These are phyloP conservation scores for Papilio helenus DNA, from an alignment of 1,140 invertebrate species.

Conservation along the genomic window DNA sequence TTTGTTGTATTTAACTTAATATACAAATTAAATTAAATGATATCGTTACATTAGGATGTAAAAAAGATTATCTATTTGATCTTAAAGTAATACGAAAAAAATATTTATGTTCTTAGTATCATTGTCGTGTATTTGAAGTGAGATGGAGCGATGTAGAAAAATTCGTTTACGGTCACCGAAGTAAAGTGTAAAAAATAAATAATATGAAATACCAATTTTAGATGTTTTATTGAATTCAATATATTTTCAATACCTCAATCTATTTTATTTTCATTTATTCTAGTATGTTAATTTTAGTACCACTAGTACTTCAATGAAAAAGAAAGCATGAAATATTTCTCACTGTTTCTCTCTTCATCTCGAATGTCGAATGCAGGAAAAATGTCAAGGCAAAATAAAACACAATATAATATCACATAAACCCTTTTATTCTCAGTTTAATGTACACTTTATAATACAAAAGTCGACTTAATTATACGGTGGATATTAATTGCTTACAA, in stretches of 20 bases:
- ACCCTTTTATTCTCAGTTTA: constrained; percentile 76
- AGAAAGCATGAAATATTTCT: too few species aligned
- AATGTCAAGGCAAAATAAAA: constrained; percentile 54
- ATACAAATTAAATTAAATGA: constrained; percentile 80
- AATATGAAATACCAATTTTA: constrained; percentile 75
- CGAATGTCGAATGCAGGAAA: background rate
- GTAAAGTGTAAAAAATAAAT: constrained; percentile 81
- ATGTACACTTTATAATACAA: constrained; percentile 71
- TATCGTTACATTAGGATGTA: constrained; percentile 82
- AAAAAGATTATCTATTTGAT: constrained; percentile 83
- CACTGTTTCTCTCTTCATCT: too few species aligned
- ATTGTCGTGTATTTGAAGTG: constrained; percentile 81
- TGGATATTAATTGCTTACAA: constrained; percentile 67
- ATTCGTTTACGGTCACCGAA: constrained; percentile 81
- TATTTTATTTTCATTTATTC: too few species aligned
- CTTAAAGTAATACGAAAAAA: constrained; percentile 80
- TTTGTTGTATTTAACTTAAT: constrained; percentile 81
- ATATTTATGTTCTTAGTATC: constrained; percentile 82
- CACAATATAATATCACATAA: constrained; percentile 71
- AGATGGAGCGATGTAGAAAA: constrained; percentile 80
- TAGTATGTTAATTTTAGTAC: too few species aligned
- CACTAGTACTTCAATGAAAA: too few species aligned
- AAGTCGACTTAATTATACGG: constrained; percentile 69
- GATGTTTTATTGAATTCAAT: constrained; percentile 64
- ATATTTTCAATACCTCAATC: constrained; percentile 23